Evolutionary conservation across 1,140 invertebrate genomes (phyloP), one percentile per base, ranked within the genome.

Genomic region (Meloidogyne floridensis): DNA sequence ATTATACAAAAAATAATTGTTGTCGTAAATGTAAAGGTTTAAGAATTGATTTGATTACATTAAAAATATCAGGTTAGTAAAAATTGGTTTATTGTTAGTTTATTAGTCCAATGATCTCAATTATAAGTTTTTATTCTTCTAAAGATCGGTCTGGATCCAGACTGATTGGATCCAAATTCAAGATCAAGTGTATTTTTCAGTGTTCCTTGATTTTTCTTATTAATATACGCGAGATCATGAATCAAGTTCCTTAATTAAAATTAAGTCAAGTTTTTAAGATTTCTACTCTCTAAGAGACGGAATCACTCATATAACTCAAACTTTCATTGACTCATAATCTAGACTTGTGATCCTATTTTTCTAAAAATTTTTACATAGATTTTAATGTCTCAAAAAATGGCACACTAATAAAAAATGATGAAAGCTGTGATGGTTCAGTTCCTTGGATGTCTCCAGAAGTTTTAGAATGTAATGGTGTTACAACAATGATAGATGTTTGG

Each of bases 381-480:
- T 80, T 75, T 32, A 80, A 80, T 13, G 71, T 80, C 6, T 69
- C 76, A 15, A 72, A 47, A 51, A 70, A n/a, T 10, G n/a, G 43
- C 10, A 75, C 54, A 7, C 5, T 47, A 4, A 56, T 65, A 51
- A 80, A 75, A 75, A 54, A 72, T 9, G 32, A 32, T 32, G 71
- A 72, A 51, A 85, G 82, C 18, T 84, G 43, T 71, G 43, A 70
- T 59, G 82, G 82, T 59, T 83, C 82, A 13, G 9, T 77, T 43
- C 69, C 74, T 15, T 83, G 82, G 82, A 83, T 83, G 72, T 54
- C 82, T 13, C 82, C 82, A n/a, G 82, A 83, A 70, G 54, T 83
- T 18, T 47, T 83, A 11, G 73, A 78, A 47, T 65, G 54, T 11
- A 83, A 42, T 13, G 32, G 32, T 53, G 51, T 54, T 11, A 47